Evolutionary conservation across 2,888 invertebrate genomes (phyloP).

Genomic region (Cancer borealis): DNA sequence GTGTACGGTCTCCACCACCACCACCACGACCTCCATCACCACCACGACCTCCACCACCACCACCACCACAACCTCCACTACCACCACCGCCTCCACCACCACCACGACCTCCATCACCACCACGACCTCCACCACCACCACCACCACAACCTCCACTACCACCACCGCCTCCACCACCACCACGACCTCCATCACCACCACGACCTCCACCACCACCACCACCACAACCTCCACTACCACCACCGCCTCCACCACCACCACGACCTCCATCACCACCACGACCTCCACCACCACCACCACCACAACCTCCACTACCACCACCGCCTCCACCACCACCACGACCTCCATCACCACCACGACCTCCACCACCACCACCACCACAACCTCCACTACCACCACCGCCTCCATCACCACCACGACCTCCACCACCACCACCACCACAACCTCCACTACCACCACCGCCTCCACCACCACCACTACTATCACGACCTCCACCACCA

Average conservation of each 20-base stretch:
- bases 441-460: neutral
- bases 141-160: too few relatives aligned
- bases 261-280: too few relatives aligned
- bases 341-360: neutral
- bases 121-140: too few relatives aligned
- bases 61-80: neutral
- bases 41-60: neutral
- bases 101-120: too few relatives aligned
- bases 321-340: neutral
- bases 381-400: too few relatives aligned
- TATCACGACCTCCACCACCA: neutral
- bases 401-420: neutral
- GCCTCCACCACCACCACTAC: neutral
- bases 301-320: too few relatives aligned
- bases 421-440: slow-evolving; percentile 11
- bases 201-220: too few relatives aligned
- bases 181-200: too few relatives aligned
- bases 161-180: too few relatives aligned
- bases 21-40: neutral
- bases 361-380: neutral
- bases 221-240: too few relatives aligned
- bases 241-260: too few relatives aligned
- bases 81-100: neutral
- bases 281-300: too few relatives aligned
- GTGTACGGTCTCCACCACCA: neutral